Evolutionary conservation across 2,113 vertebrate genomes (phyloP).

Genomic region (Brachyistius frenatus): DNA sequence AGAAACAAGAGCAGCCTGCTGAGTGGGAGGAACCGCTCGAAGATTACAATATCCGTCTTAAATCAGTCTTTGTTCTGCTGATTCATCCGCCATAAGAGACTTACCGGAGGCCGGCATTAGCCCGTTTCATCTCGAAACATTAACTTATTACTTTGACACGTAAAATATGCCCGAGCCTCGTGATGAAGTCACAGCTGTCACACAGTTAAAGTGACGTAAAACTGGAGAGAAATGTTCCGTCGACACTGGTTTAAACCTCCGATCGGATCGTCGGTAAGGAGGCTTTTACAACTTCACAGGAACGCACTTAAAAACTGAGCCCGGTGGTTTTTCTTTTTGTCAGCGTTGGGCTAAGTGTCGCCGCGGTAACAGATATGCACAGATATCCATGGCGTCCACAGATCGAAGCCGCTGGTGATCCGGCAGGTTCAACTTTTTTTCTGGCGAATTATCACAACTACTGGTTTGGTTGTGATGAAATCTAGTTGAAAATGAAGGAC

Average conservation of each 20-base stretch:
- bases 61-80: slow-evolving; percentile 54
- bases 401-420: too few species aligned
- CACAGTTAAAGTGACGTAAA: neutral
- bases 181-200: neutral
- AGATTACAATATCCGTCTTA: slow-evolving; percentile 52
- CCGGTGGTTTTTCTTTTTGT: too few species aligned
- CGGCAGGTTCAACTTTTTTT: too few species aligned
- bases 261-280: neutral
- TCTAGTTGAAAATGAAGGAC: too few species aligned
- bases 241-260: neutral
- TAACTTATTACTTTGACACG: neutral
- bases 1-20: slow-evolving; percentile 32
- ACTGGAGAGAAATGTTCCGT: neutral
- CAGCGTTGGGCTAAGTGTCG: too few species aligned
- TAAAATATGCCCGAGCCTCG: neutral
- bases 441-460: too few species aligned
- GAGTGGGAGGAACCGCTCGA: slow-evolving; percentile 58
- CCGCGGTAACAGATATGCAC: too few species aligned
- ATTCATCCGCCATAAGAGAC: slow-evolving; percentile 33
- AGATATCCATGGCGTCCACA: too few species aligned
- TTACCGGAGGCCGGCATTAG: slow-evolving; percentile 18
- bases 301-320: neutral
- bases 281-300: too few species aligned
- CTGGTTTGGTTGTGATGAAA: too few species aligned
- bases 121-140: slow-evolving; percentile 21